phyloP scores from a whole-genome alignment of 2,113 vertebrate genomes.

The Mixornis gularis region DNA sequence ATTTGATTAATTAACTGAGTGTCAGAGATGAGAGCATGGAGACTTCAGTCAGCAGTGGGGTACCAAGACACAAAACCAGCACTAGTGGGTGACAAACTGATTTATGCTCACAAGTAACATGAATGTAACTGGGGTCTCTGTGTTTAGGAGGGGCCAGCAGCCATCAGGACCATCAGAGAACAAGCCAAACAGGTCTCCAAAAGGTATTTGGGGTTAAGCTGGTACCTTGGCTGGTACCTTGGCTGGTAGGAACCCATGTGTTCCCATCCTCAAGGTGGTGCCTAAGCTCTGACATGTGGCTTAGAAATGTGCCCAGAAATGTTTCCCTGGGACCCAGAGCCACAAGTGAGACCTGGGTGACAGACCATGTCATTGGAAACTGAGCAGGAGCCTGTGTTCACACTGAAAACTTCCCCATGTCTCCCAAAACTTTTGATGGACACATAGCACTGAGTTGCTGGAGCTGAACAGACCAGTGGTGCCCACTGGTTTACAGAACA shows the following conservation, averaged over 20 bases:
- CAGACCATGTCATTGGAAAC: rapidly evolving
- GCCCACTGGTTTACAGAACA: neutral
- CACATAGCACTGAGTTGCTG: neutral
- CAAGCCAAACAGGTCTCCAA: neutral
- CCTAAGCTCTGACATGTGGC: neutral
- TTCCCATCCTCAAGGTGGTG: neutral
- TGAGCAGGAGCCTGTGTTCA: neutral
- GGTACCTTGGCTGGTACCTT: neutral
- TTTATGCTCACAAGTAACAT: neutral
- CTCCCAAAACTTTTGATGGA: neutral
- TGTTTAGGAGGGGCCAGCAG: neutral
- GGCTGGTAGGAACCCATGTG: neutral
- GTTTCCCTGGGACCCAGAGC: neutral
- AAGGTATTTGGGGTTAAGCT: neutral
- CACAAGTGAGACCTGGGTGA: neutral
- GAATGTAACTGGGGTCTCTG: neutral
- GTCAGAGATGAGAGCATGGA: neutral
- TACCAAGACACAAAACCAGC: neutral
- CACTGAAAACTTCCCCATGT: neutral
- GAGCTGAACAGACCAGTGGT: neutral
- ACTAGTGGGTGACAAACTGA: neutral
- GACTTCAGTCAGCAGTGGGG: neutral
- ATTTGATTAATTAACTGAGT: neutral
- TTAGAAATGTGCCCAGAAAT: neutral
- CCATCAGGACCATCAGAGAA: neutral